phyloP scores from a whole-genome alignment of 2,113 vertebrate genomes.

The Gambusia affinis region DNA sequence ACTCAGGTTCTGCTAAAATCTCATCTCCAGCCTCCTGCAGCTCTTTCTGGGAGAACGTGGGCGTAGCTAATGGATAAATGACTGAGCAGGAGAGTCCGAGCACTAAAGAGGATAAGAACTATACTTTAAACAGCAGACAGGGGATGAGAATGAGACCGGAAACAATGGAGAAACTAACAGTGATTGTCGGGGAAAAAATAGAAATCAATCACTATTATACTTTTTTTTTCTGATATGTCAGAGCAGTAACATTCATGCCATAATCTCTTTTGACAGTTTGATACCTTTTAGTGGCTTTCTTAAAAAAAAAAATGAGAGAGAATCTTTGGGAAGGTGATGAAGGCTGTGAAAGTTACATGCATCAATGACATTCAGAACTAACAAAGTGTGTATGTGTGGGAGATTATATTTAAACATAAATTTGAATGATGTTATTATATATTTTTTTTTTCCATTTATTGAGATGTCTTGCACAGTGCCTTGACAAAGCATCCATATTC shows the following conservation, averaged over 20 bases:
- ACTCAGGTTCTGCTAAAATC: not conserved
- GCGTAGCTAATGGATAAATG: constrained; percentile 18
- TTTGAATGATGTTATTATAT: not conserved
- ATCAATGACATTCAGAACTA: not conserved
- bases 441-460: not conserved
- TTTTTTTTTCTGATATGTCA: constrained; percentile 46
- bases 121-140: constrained; percentile 16
- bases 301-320: not conserved
- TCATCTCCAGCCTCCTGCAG: not conserved
- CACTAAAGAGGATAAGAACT: constrained; percentile 7
- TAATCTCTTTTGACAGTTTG: constrained; percentile 34
- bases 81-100: not conserved
- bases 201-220: constrained; percentile 7
- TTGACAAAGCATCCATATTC: no score
- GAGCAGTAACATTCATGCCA: constrained; percentile 44
- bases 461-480: not conserved
- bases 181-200: not conserved
- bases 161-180: constrained; percentile 1
- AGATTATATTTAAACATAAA: not conserved
- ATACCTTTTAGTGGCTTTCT: not conserved
- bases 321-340: not conserved
- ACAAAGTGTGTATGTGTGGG: not conserved
- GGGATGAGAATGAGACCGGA: constrained; percentile 3
- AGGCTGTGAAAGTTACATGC: not conserved
- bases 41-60: not conserved